Evolutionary conservation across 2,113 vertebrate species (phyloP), one percentile per base, ranked within the genome.

Genomic region (Syngnathus scovelli): DNA sequence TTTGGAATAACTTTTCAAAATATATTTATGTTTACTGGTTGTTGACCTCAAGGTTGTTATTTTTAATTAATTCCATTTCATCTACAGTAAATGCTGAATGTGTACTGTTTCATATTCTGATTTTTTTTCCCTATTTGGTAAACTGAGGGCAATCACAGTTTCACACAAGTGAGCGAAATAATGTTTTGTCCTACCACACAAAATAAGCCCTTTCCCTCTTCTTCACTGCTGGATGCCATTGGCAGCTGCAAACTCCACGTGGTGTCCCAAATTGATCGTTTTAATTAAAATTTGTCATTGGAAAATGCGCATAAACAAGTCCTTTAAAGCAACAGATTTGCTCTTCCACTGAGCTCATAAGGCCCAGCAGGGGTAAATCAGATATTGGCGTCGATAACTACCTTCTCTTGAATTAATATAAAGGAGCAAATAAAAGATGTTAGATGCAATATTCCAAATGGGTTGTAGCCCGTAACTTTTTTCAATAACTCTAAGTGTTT

Each of bases 281-380:
- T 85, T 90, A 90, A 92, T 89, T 89, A 90, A 88, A 90, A 80
- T 82, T 64, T 66, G 84, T 89, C 84, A 85, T 75, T 86, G 74
- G 78, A 67, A 87, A 84, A 88, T 82, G 66, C 83, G 80, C 81
- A 84, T 73, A 86, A 88, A 89, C 79, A 84, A 83, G 79, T 80
- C 63, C 55, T 69, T 72, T 66, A 79, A 77, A 73, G 61, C 67
- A 66, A 72, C 68, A 76, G 67, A n/a, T 52, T 46, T 67, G n/a
- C 71, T 56, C 46, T 58, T 11, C 27, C 38, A 6, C 51, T n/a
- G 70, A 23, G 7, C 68, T 75, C 79, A 72, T 64, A 77, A 80
- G 69, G 72, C 33, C 52, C 36, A 1, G 69, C 72, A 67, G 76
- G 41, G 11, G 75, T 71, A 77, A 75, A 85, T 62, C 78, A 85